Conservation (phyloP, 1,140 invertebrate species). For the Battus philenor region DNA sequence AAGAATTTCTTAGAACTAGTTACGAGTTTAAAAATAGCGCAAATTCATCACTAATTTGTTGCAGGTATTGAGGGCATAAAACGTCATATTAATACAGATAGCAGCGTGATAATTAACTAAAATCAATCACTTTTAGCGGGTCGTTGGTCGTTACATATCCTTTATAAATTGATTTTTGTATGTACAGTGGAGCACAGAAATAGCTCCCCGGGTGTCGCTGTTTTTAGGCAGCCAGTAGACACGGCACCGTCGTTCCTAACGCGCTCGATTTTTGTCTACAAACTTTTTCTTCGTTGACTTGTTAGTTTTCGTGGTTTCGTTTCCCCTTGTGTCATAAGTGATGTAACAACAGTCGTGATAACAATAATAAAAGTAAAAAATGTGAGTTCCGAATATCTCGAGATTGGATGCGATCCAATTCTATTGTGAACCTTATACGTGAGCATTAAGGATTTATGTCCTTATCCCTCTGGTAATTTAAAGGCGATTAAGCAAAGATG, state of each 20-base stretch:
- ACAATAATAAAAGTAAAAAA: conserved; percentile 4
- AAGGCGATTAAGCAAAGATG: no score
- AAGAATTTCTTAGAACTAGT: no score
- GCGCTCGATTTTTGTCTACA: conserved; percentile 35
- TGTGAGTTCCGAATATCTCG: conserved; percentile 1
- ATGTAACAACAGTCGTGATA: conserved; percentile 6
- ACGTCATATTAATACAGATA: background rate
- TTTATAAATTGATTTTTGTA: conserved; percentile 66
- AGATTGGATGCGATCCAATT: conserved; percentile 6
- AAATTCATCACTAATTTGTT: no score
- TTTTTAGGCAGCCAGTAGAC: conserved; percentile 53
- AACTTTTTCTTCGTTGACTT: conserved; percentile 18
- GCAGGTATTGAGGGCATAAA: background rate
- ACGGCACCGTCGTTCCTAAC: conserved; percentile 41
- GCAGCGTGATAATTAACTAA: no score
- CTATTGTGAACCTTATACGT: conserved; percentile 9
- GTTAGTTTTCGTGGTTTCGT: background rate
- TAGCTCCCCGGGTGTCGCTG: conserved; percentile 64
- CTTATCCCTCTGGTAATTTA: no score
- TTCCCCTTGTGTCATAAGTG: background rate
- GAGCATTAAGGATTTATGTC: no score
- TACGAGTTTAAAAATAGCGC: no score
- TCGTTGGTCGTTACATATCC: conserved; percentile 71
- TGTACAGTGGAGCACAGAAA: conserved; percentile 65
- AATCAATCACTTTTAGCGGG: conserved; percentile 27